Evolutionary conservation across 2,797 vertebrate genomes (phyloP), one percentile per base, ranked within the genome.

Genomic region (Microhierax caerulescens): DNA sequence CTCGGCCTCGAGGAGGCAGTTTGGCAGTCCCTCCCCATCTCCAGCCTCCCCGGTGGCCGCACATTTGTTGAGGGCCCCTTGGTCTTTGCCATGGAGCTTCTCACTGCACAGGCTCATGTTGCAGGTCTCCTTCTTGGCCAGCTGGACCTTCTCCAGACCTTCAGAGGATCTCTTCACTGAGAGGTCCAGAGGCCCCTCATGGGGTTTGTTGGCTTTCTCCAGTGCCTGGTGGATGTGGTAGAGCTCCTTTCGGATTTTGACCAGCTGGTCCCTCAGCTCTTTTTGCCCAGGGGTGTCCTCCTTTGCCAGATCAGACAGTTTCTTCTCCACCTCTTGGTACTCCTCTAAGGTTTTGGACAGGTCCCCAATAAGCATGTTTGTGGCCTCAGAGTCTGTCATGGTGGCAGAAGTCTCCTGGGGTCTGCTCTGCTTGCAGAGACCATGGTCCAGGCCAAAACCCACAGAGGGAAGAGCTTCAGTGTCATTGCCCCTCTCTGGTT

Each of bases 191-290:
- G 99, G 99, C 2, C 98, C 98, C 5, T 99, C 99, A 0, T 97
- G 98, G 10, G 98, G 97, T 45, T 97, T 98, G 10, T 98, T 87
- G 0, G 99, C 98, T 93, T 96, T 98, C 97, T 99, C 99, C 88
- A 99, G 98, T 0, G 99, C 99, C 97, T 98, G 98, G 85, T 99
- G 99, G 88, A 99, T 99, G 94, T 99, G 98, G 80, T 99, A 98
- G 59, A 99, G 99, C 97, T 99, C 99, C 4, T 97, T 98, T 59
- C 99, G 99, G 94, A 99, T 99, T 98, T 99, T 99, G 90, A 98
- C 98, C 77, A 99, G 98, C 96, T 99, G 99, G 23, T 99, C 99
- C 95, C 99, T 98, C 57, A 99, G 98, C 83, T 99, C 99, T 68
- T 98, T 98, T 59, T 99, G 99, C n/a, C 98, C 98, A 0, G 99